phyloP scores from a whole-genome alignment of 2,113 vertebrate genomes.

The Chamaea fasciata region DNA sequence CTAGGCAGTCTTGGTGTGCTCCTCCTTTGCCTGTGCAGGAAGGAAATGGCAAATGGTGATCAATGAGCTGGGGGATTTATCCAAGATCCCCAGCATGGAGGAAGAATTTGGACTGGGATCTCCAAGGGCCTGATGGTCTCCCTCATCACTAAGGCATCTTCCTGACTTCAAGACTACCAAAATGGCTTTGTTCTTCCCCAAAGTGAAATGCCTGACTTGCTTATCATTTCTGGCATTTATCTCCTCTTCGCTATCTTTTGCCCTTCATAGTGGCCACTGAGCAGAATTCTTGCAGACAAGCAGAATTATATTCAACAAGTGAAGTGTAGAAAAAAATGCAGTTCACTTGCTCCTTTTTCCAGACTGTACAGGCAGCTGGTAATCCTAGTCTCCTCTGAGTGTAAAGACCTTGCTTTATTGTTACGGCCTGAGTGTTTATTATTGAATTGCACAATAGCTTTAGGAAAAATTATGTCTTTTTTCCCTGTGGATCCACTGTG shows the following conservation, averaged over 20 bases:
- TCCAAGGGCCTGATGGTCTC: not conserved
- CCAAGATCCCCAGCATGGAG: not conserved
- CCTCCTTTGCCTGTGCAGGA: not conserved
- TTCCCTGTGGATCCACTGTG: not conserved
- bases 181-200: not conserved
- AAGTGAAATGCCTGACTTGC: not conserved
- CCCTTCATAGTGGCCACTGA: not conserved
- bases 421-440: not conserved
- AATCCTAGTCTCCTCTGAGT: not conserved
- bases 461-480: not conserved
- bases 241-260: not conserved
- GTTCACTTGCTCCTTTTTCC: not conserved
- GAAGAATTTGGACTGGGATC: not conserved
- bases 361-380: not conserved
- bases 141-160: not conserved
- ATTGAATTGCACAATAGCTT: not conserved
- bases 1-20: not conserved
- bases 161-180: not conserved
- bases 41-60: not conserved
- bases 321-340: not conserved
- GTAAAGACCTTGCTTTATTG: not conserved
- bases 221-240: not conserved
- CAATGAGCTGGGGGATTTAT: not conserved
- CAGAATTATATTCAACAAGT: not conserved
- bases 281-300: not conserved